These are phyloP conservation scores for Adelphocoris suturalis DNA, from an alignment of 2,888 invertebrate species.

Conservation along the genomic window DNA sequence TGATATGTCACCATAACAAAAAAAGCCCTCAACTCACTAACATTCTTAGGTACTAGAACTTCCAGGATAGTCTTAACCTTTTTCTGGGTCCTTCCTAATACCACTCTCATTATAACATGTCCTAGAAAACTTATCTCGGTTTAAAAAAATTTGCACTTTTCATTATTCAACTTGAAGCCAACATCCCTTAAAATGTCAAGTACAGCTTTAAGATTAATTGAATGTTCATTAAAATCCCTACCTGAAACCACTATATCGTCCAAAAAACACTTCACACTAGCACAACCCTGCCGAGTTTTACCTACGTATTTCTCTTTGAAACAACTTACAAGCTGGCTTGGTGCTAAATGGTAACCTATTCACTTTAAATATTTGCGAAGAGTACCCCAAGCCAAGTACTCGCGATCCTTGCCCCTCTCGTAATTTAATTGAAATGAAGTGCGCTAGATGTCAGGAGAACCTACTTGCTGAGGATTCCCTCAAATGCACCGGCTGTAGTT, in stretches of 20 bases:
- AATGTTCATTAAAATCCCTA: slow-evolving; percentile 4
- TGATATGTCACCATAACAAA: slow-evolving; percentile 8
- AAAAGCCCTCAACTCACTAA: background rate
- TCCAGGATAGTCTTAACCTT: background rate
- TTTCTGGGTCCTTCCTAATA: background rate
- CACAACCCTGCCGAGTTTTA: slow-evolving; percentile 39
- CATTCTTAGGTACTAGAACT: background rate
- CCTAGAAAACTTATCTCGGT: slow-evolving; percentile 3
- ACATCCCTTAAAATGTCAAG: background rate
- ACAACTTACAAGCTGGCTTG: slow-evolving; percentile 43
- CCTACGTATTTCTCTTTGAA: slow-evolving; percentile 10
- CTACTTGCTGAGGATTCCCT: too few species aligned
- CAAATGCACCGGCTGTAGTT: too few species aligned
- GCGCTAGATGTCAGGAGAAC: too few species aligned
- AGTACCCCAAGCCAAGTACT: slow-evolving; percentile 12
- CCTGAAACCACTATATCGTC: slow-evolving; percentile 48
- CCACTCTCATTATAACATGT: background rate
- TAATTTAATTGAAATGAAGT: too few species aligned
- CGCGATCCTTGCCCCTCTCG: too few species aligned
- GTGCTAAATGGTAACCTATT: slow-evolving; percentile 37
- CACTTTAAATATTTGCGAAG: slow-evolving; percentile 19
- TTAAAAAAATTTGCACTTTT: slow-evolving; percentile 2
- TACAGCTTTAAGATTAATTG: background rate
- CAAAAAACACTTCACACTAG: slow-evolving; percentile 1
- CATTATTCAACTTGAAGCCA: slow-evolving; percentile 15